Conservation (phyloP, 2,888 invertebrate species). For the Protonemura montana region DNA sequence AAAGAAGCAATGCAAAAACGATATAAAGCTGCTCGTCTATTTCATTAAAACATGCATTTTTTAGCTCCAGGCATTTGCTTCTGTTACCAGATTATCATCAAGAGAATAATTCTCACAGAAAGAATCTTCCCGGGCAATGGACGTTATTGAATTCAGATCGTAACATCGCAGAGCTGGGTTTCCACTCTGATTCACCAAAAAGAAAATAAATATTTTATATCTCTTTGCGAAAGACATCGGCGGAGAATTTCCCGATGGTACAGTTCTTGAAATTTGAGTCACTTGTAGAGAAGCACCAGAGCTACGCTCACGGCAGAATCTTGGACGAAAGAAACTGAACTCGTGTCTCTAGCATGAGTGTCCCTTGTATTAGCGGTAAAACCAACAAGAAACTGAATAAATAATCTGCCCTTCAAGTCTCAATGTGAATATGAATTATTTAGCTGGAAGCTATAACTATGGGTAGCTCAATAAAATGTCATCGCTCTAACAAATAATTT, state of each 20-base stretch:
- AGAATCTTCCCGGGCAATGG: not conserved
- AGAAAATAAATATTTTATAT: not conserved
- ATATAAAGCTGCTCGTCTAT: not conserved
- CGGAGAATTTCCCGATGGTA: not conserved
- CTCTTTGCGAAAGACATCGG: not conserved
- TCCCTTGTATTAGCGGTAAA: too few relatives aligned
- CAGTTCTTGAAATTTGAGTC: not conserved
- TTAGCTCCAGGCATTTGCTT: too few relatives aligned
- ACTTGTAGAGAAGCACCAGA: not conserved
- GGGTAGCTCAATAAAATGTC: too few relatives aligned
- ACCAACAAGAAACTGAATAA: too few relatives aligned
- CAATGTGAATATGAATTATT: too few relatives aligned
- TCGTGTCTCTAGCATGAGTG: too few relatives aligned
- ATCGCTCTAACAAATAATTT: too few relatives aligned
- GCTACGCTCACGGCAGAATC: not conserved
- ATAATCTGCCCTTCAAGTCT: too few relatives aligned
- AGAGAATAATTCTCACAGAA: not conserved
- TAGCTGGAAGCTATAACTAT: too few relatives aligned
- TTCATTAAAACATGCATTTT: not conserved
- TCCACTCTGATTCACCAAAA: slow-evolving; percentile 7
- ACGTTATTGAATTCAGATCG: not conserved
- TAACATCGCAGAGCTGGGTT: not conserved
- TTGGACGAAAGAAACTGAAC: too few relatives aligned
- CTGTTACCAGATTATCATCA: not conserved
- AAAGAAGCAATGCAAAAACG: not conserved